Conservation (phyloP, 2,113 vertebrate genomes). For the Tor tambroides region DNA sequence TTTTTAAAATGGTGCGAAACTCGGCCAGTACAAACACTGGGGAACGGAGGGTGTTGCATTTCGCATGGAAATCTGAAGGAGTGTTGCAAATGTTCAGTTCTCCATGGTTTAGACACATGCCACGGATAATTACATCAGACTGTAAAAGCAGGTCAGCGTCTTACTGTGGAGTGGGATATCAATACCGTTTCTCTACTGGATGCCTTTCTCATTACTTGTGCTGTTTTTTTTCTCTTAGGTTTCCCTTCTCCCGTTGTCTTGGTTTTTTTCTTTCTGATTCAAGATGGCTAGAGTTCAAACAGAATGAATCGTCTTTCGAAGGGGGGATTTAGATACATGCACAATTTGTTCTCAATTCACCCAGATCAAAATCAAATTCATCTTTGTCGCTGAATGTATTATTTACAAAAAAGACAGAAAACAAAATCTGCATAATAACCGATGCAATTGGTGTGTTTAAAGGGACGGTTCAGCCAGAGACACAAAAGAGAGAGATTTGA, state of each 20-base stretch:
- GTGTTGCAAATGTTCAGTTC: conserved; percentile 51
- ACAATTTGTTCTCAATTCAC: background rate
- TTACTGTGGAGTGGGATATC: conserved; percentile 22
- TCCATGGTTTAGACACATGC: conserved; percentile 48
- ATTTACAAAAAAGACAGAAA: background rate
- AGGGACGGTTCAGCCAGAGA: background rate
- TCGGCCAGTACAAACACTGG: conserved; percentile 42
- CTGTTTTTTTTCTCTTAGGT: background rate
- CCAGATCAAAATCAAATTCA: conserved; percentile 7
- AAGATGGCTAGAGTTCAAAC: conserved; percentile 12
- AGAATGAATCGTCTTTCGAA: background rate
- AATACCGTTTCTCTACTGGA: conserved; percentile 33
- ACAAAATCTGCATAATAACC: background rate
- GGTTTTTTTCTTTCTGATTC: background rate
- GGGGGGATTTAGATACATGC: background rate
- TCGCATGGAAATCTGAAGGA: conserved; percentile 49
- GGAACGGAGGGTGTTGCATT: conserved; percentile 35
- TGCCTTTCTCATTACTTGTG: background rate
- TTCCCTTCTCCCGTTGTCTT: background rate
- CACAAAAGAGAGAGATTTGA: background rate
- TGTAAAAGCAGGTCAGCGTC: conserved; percentile 43
- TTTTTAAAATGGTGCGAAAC: conserved; percentile 43
- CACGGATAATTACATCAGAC: conserved; percentile 57
- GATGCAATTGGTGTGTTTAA: background rate
- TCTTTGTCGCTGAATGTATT: background rate